Evolutionary conservation across 2,113 vertebrate species (phyloP).

Genomic region (Sakesphorus luctuosus): DNA sequence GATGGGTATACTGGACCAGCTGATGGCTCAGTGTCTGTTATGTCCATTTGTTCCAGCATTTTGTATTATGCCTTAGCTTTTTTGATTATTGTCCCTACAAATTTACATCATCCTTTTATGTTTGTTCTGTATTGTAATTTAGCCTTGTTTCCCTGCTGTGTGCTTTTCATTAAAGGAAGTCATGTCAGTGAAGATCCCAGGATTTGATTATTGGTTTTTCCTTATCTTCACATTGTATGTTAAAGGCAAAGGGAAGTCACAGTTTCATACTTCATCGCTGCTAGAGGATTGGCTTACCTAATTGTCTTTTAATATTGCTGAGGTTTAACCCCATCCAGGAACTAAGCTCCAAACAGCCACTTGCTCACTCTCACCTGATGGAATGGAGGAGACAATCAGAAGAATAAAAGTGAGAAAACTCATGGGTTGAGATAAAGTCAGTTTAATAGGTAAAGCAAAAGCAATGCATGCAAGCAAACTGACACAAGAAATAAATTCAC

Average conservation of each 20-base stretch:
- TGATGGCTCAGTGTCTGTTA: background rate
- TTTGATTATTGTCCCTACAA: background rate
- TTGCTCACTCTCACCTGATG: background rate
- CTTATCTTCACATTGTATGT: background rate
- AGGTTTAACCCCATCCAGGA: background rate
- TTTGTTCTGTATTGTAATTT: background rate
- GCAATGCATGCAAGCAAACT: rapidly evolving
- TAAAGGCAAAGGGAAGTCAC: background rate
- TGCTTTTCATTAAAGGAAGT: background rate
- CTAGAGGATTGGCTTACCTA: background rate
- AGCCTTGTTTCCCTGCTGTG: background rate
- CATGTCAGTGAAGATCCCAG: background rate
- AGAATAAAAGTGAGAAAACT: background rate
- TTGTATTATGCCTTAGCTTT: background rate
- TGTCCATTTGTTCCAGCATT: background rate
- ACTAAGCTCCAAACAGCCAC: background rate
- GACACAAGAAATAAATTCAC: background rate
- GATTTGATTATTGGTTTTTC: background rate
- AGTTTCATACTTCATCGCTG: background rate
- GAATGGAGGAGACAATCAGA: background rate
- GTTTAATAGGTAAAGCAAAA: background rate
- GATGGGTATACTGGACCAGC: background rate
- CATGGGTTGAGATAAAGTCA: background rate
- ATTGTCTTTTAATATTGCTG: background rate
- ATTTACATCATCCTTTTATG: background rate